These are phyloP conservation scores for Hemibagrus wyckioides DNA, from an alignment of 2,113 vertebrate genomes.

Conservation along the genomic window DNA sequence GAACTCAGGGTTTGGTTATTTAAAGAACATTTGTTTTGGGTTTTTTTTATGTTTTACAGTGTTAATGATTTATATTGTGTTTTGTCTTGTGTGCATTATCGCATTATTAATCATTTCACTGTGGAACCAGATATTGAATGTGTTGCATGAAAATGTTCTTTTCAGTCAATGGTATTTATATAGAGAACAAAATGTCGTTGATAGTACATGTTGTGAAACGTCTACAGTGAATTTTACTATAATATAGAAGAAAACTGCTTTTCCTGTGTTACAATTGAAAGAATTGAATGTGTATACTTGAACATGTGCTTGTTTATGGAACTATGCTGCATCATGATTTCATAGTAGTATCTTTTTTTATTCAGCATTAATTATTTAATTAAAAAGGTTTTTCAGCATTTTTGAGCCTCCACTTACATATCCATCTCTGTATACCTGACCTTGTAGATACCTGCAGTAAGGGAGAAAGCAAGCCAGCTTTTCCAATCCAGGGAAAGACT, in stretches of 20 bases:
- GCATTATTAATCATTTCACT: neutral
- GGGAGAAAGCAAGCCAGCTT: neutral
- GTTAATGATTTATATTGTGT: constrained; percentile 2
- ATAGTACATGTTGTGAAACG: neutral
- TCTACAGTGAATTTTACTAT: neutral
- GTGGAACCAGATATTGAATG: neutral
- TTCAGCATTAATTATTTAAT: constrained; percentile 1
- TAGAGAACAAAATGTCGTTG: neutral
- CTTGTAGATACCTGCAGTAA: neutral
- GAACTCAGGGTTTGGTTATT: constrained; percentile 19
- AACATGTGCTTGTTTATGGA: neutral
- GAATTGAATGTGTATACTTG: neutral
- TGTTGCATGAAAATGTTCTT: neutral
- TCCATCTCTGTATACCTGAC: neutral
- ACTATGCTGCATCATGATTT: neutral
- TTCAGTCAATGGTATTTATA: neutral
- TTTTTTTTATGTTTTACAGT: constrained; percentile 4
- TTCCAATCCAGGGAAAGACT: neutral
- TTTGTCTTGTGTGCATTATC: neutral
- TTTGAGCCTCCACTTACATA: neutral
- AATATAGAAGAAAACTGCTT: neutral
- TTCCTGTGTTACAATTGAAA: neutral
- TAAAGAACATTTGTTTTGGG: neutral
- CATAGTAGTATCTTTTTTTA: neutral
- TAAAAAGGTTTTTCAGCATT: neutral